Evolutionary conservation across 1,140 invertebrate species (phyloP).

Genomic region (Pararge aegeria): DNA sequence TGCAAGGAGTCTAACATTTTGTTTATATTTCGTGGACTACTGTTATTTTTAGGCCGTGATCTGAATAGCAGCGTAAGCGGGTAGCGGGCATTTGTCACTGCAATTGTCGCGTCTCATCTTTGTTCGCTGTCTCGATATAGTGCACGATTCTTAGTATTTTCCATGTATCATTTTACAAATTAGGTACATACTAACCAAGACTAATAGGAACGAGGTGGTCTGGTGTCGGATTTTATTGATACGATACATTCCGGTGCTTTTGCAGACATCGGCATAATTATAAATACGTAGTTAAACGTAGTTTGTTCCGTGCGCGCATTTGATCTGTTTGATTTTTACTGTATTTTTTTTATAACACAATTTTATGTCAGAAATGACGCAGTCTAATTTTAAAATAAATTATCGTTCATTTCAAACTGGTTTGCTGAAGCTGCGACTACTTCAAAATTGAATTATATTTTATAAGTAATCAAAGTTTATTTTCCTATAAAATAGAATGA

Average conservation of each 20-base stretch:
- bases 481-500: no score
- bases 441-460: no score
- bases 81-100: not conserved
- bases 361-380: no score
- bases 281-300: not conserved
- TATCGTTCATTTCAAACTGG: no score
- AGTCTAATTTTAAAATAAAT: no score
- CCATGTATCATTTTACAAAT: not conserved
- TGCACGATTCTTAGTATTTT: conserved; percentile 4
- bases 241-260: no score
- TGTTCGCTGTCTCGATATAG: not conserved
- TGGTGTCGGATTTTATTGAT: not conserved
- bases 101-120: conserved; percentile 1
- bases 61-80: conserved; percentile 17
- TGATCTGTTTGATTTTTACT: no score
- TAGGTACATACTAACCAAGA: not conserved
- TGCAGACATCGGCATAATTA: not conserved
- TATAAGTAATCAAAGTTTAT: no score
- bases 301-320: no score
- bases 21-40: conserved; percentile 61
- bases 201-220: not conserved
- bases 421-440: no score
- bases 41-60: conserved; percentile 36
- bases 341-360: no score
- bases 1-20: conserved; percentile 43